A percentile compares a stretch with the other conserved stretches of the same genome.
These are phyloP conservation scores for Portunus trituberculatus DNA, from an alignment of 1,140 invertebrate species.

Conservation along the genomic window DNA sequence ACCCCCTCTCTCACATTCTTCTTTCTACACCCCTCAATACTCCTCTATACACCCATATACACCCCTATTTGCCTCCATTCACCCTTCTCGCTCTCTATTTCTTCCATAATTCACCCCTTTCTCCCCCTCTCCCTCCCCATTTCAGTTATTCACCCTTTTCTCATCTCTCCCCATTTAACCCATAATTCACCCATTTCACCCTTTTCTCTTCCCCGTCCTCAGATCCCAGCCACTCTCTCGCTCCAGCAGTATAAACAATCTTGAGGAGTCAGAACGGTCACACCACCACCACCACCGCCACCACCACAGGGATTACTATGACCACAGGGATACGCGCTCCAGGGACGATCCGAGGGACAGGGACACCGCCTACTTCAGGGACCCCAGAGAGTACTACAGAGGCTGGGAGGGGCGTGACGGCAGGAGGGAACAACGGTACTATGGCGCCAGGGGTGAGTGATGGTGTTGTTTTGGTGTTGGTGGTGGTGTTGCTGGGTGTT, in stretches of 20 bases:
- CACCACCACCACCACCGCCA: slow-evolving; percentile 38
- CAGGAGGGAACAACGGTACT: not conserved
- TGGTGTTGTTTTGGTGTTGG: not conserved
- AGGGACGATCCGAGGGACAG: slow-evolving; percentile 68
- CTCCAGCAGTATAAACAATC: slow-evolving; percentile 71
- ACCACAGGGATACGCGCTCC: slow-evolving; percentile 55
- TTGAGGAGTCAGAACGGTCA: slow-evolving; percentile 53
- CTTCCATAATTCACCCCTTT: not conserved
- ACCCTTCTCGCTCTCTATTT: not conserved
- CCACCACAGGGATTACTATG: slow-evolving; percentile 61
- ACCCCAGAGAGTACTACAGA: slow-evolving; percentile 23
- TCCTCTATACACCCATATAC: not conserved
- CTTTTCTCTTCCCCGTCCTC: not conserved
- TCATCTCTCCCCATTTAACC: not conserved
- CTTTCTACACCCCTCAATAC: no score
- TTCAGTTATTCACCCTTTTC: no score
- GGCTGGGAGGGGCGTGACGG: slow-evolving; percentile 12
- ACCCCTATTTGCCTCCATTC: not conserved
- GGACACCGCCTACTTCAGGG: slow-evolving; percentile 41
- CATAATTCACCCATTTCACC: not conserved
- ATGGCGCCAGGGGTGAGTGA: not conserved
- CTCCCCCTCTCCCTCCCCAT: not conserved
- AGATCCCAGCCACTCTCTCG: slow-evolving; percentile 68
- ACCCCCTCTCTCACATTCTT: no score
- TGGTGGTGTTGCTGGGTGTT: no score